Evolutionary conservation across 2,797 vertebrate genomes (phyloP), one percentile per base, ranked within the genome.

Genomic region (Melopsittacus undulatus): DNA sequence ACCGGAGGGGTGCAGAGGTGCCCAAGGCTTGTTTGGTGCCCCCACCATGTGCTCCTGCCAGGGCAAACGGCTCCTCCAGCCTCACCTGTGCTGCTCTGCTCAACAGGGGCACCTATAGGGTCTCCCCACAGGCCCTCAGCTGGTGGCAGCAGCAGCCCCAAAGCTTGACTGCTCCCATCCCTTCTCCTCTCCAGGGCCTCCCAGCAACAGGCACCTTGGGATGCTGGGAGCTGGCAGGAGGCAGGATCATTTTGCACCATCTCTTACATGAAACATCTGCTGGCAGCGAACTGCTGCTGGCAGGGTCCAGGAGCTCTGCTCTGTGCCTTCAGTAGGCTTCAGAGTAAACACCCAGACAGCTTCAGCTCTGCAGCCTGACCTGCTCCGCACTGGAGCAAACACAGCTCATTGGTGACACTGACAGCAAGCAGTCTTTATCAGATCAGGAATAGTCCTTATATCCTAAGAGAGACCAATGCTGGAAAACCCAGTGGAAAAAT

Each of bases 41-140:
- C 42, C 7, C 23, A 51, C 81, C 63, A 27, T 3, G 23, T 0
- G 1, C 6, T 92, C 68, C 87, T 67, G 87, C 82, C 85, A 90
- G 92, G 91, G 88, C 76, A 91, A 85, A 92, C 4, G 0, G 68
- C 46, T 85, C 51, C 84, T 93, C 38, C 79, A 40, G 61, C 43
- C 46, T 32, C 4, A 0, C 20, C 36, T 18, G 52, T 2, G 5
- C n/a, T 64, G 54, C 69, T 67, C 59, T 69, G 78, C 54, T 30
- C 51, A 32, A 19, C 0, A 2, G 16, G 11, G 43, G 4, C 72
- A 54, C 59, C 34, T 16, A 8, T 1, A 1, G 34, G 49, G 24
- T 19, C 27, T 49, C 51, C 34, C 46, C 66, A 45, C 0, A 0
- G 18, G 20, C 38, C 42, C 34, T 45, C 1, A 1, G 27, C 29